Evolutionary conservation across 2,888 invertebrate genomes (phyloP).

Genomic region (Branchellion lobata): DNA sequence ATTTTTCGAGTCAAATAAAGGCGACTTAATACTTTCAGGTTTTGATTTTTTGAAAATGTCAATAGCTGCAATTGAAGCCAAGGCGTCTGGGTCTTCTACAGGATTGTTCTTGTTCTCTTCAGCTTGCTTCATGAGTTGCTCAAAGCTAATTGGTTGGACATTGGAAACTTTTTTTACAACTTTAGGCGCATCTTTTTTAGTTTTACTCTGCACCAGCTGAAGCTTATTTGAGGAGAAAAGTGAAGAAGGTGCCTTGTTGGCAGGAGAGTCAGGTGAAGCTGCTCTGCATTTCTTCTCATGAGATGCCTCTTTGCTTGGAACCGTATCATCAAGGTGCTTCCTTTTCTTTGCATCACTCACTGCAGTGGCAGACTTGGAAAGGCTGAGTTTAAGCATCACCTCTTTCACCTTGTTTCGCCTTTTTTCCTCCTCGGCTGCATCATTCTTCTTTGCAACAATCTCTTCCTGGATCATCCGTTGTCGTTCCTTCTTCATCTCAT

Average conservation of each 20-base stretch:
- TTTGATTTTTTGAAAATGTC: not conserved
- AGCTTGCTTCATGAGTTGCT: conserved; percentile 14
- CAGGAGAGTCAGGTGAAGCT: not conserved
- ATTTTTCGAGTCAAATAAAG: no score
- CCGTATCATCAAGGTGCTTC: not conserved
- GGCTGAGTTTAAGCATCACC: not conserved
- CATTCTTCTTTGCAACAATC: not conserved
- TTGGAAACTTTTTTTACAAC: not conserved
- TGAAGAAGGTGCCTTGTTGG: not conserved
- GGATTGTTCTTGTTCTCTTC: conserved; percentile 7
- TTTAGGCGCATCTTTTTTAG: not conserved
- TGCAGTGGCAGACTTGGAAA: not conserved
- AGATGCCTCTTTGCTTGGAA: not conserved
- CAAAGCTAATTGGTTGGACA: conserved; percentile 7
- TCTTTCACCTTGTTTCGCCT: not conserved
- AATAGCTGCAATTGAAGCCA: not conserved
- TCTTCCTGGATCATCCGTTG: not conserved
- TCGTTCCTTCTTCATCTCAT: not conserved
- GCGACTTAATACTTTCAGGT: not conserved
- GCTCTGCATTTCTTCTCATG: not conserved
- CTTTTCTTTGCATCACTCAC: not conserved
- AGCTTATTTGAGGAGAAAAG: no score
- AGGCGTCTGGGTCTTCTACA: not conserved
- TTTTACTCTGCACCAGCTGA: no score
- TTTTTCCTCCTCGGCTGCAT: not conserved